Base-by-base conservation (phyloP, 1,140 invertebrate species). In the Drosophila ficusphila region DNA sequence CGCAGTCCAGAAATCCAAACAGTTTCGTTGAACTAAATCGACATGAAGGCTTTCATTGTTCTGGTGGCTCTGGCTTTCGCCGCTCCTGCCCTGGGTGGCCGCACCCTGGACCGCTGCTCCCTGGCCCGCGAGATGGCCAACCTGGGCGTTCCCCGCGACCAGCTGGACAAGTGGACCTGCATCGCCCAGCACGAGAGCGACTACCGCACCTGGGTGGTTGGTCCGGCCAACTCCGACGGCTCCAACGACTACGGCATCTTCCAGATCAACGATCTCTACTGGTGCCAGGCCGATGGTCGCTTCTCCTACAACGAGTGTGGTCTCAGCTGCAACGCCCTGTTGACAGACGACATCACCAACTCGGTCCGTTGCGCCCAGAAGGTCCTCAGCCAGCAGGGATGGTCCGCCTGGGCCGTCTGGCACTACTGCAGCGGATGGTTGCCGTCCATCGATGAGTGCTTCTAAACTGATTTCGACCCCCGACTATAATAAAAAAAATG, bases 181-280 rank as follows among this genome's bases (percentile, higher is more conserved):
- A 89, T 88, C 71, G 83, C 78, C 44, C 70, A 89, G 71, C 74
- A 86, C 61, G 74, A 86, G 70, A 81, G 76, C 54, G 57, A 71
- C 36, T 90, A 60, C 64, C 77, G 83, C 51, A 88, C 82, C n/a
- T 69, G 47, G 27, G 74, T 75, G 16, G 69, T 81, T 0, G 86
- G 86, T 0, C 71, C 73, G 1, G 21, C 58, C 42, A 91, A 91
- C 64, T 61, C n/a, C n/a, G 79, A 91, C 29, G 89, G 79, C 2
- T 89, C 82, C 64, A 70, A 74, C 27, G 90, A 91, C 77, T 91
- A 83, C 57, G 90, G 90, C 0, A 76, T 90, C 42, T 91, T 90
- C 72, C 90, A 91, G 69, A 90, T 91, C 54, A 91, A 91, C 56
- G 71, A 89, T 57, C 60, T 67, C 9, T 91, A 79, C 46, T 91